Base-by-base conservation (phyloP, 1,140 invertebrate genomes). In the Aphelinus certus region DNA sequence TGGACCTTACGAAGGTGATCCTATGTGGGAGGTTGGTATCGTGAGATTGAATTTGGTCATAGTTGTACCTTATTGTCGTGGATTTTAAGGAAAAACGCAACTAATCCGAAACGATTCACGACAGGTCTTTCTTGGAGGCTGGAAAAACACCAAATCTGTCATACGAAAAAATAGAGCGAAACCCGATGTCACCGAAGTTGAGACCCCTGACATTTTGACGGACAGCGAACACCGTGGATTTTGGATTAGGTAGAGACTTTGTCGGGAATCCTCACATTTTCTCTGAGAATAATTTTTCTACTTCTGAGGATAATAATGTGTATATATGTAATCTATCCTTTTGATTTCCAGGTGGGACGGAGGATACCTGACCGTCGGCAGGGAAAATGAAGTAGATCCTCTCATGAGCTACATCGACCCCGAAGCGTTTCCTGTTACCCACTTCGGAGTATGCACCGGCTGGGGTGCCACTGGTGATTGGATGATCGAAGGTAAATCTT, bases 381-480 rank as follows among this genome's bases (percentile, higher is more conserved):
- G 89, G 64, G 92, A 94, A 81, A 91, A 92, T 42, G 93, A 95
- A 77, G 86, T 87, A 9, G 89, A 90, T 3, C 91, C 94, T 1
- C 93, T 96, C 81, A 83, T 96, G 57, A 89, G 88, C 7, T 95
- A 91, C 87, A 83, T 89, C 2, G 93, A 95, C 81, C 91, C 91
- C 1, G 91, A 93, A 76, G 90, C 91, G 0, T 91, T 94, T 80
- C 88, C 88, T 0, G 90, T 95, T 46, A 89, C 89, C 73, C 92
- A 93, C 82, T 92, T 94, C 45, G 95, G 94, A 58, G 90, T 96
- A 9, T 93, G 93, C 84, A 96, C 95, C 60, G 94, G 94, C 60
- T 96, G 94, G 94, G 95, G 95, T 43, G 92, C 95, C 0, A 87
- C 84, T 71, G 95, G 95, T n/a, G 90, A 92, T 53, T 96, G 95